Conservation (phyloP, 2,797 vertebrate genomes). For the Rhadinocentrus ornatus region DNA sequence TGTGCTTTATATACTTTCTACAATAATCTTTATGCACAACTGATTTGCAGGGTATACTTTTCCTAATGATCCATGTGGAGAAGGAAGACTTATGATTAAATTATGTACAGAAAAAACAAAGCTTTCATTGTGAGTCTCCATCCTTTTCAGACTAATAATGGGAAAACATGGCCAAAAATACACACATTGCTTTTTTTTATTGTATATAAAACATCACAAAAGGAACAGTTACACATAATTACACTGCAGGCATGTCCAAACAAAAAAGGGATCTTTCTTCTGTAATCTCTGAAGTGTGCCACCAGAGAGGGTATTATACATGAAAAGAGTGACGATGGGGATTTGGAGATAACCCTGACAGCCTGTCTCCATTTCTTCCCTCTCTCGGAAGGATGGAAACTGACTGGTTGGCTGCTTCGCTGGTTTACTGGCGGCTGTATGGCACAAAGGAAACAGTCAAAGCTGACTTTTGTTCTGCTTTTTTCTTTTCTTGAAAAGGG, state of each 20-base stretch:
- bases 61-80: background rate
- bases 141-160: slow-evolving; percentile 7
- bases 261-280: slow-evolving; percentile 56
- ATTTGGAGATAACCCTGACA: slow-evolving; percentile 68
- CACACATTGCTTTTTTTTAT: slow-evolving; percentile 66
- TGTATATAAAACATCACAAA: slow-evolving; percentile 58
- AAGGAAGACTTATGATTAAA: slow-evolving; percentile 3
- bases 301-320: slow-evolving; percentile 66
- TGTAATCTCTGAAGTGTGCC: slow-evolving; percentile 67
- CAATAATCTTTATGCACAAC: slow-evolving; percentile 14
- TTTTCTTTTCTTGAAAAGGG: slow-evolving; percentile 12
- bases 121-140: background rate
- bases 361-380: slow-evolving; percentile 65
- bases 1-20: slow-evolving; percentile 23
- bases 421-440: slow-evolving; percentile 50
- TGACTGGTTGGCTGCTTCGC: slow-evolving; percentile 40
- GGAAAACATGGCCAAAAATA: background rate
- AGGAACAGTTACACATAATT: slow-evolving; percentile 62
- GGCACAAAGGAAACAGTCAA: slow-evolving; percentile 57
- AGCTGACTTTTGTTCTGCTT: slow-evolving; percentile 35
- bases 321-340: slow-evolving; percentile 64
- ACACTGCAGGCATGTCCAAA: slow-evolving; percentile 54
- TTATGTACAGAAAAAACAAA: slow-evolving; percentile 28
- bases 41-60: slow-evolving; percentile 1
- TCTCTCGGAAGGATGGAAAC: slow-evolving; percentile 57